Base-by-base conservation (phyloP, 2,113 vertebrate genomes). In the Gasterosteus nipponicus region DNA sequence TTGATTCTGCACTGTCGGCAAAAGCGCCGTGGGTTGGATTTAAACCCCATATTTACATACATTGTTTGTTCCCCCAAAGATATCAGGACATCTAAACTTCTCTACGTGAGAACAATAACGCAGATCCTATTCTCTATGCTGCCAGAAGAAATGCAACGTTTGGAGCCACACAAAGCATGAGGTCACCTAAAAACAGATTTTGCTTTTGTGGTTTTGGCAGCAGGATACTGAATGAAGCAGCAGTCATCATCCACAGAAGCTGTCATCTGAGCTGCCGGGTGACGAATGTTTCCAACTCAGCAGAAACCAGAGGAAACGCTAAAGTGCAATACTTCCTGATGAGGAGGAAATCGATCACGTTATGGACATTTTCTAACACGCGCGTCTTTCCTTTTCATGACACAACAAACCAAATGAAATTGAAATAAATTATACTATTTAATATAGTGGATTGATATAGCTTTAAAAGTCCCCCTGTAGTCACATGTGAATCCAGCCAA, bases 251-350 rank as follows among this genome's bases (percentile, higher is more conserved):
- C 31, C 19, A 9, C 11, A 59, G 74, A 74, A 41, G 44, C 71
- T 57, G 61, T 75, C 65, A 42, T 64, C 73, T 41, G 47, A 39
- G 22, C 51, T 49, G 77, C 42, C 73, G 31, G 49, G 53, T 69
- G 82, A 77, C 63, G 53, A 53, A 72, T 33, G 10, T n/a, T 18
- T 29, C 58, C 35, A 51, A n/a, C 8, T 83, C 87, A 84, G 80
- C 75, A 54, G 75, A 69, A 73, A 62, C 57, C 57, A 38, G 31
- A 71, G 72, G 66, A 85, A 85, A 70, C 1, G 61, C 83, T 60
- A 2, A 19, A 81, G 78, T 44, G 62, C 63, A 69, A 49, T 62
- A 69, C 53, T 74, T 14, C n/a, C n/a, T 59, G 46, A 70, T 10
- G 19, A 64, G 58, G 63, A 63, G 33, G 74, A 78, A 69, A 85